phyloP scores from a whole-genome alignment of 2,797 vertebrate species.

The Agapornis canus region DNA sequence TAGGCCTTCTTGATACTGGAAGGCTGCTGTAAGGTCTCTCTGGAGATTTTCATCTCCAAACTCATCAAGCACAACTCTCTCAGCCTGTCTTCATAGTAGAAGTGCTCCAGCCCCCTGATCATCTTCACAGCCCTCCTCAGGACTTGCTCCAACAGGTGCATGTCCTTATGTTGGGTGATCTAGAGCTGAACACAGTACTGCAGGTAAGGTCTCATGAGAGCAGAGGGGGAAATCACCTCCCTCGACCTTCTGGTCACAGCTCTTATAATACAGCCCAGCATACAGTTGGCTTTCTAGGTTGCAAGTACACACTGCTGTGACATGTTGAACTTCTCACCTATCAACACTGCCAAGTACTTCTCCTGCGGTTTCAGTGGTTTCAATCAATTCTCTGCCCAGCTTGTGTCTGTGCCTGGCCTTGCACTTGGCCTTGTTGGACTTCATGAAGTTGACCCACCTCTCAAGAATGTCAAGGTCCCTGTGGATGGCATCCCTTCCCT shows the following conservation, averaged over 20 bases:
- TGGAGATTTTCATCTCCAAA: neutral
- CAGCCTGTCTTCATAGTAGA: neutral
- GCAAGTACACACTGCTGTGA: neutral
- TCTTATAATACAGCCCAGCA: neutral
- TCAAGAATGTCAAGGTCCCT: neutral
- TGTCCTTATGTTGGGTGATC: accelerated
- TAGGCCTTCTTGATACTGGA: neutral
- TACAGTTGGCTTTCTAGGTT: neutral
- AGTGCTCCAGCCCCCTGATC: neutral
- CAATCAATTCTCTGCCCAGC: neutral
- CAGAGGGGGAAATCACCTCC: neutral
- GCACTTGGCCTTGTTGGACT: neutral
- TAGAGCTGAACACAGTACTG: neutral
- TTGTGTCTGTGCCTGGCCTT: too few relatives aligned
- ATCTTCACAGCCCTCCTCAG: neutral
- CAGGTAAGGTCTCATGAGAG: neutral
- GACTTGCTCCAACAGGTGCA: neutral
- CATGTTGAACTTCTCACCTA: neutral
- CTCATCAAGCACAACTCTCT: neutral
- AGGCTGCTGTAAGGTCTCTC: neutral
- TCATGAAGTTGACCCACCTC: neutral
- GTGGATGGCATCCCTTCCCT: neutral
- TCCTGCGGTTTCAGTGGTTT: neutral
- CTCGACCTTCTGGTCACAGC: neutral
- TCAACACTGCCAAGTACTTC: neutral